Base-by-base conservation (phyloP, 2,113 vertebrate species). In the Struthio camelus region DNA sequence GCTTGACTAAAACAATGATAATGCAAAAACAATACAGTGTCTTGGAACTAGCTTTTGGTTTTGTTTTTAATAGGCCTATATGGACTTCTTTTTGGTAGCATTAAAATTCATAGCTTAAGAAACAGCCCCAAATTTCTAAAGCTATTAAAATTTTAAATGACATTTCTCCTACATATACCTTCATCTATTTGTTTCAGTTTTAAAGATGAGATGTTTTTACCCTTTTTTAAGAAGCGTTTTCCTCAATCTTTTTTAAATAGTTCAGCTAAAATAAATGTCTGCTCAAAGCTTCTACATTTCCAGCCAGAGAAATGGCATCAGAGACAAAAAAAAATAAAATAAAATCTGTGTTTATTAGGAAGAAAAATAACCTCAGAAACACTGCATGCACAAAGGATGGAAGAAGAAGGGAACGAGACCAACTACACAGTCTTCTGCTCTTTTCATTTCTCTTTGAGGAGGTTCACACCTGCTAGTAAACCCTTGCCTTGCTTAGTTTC, bases 251-350 rank as follows among this genome's bases (percentile, higher is more conserved):
- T 77, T 81, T 40, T 10, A 5, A 75, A 82, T 11, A 77, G 71
- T 50, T 93, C 34, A 77, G 66, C 59, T 85, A 77, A 93, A 96
- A 89, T 76, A 58, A 64, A 87, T 67, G 94, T 66, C 64, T 82
- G 54, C 50, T 95, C 24, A n/a, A 91, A 93, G 67, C 83, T 95
- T 95, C 85, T 76, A 54, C 5, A 11, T 70, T 96, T 93, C 81
- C 78, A 10, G 10, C 38, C 92, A 94, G 80, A 82, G 34, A 67
- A 92, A 89, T 44, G 16, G 53, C 59, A 91, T 85, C 30, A 3
- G 12, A 85, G 85, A 85, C 44, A 80, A 89, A 94, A 96, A 54
- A 66, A 2, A 65, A 34, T 72, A 73, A 65, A n/a, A n/a, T n/a
- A n/a, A n/a, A n/a, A n/a, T n/a, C n/a, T n/a, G 14, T 6, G 11